These are phyloP conservation scores for Pseudococcus jackbeardsleyi DNA, from an alignment of 2,888 invertebrate species.

Conservation along the genomic window DNA sequence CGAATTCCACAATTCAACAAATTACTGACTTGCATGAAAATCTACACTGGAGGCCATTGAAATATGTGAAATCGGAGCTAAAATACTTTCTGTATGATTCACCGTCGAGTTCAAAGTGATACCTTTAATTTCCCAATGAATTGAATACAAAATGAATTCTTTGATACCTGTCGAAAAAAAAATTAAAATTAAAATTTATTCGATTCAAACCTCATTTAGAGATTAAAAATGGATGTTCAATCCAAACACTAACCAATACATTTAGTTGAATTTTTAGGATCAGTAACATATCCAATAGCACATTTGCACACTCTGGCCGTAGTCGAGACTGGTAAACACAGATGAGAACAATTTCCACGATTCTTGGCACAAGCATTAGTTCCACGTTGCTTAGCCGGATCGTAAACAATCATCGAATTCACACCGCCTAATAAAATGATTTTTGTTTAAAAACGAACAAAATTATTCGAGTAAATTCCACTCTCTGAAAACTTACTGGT, in stretches of 20 bases:
- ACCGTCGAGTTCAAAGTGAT: constrained; percentile 72
- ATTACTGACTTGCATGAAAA: constrained; percentile 74
- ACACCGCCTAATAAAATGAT: constrained; percentile 72
- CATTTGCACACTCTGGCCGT: constrained; percentile 79
- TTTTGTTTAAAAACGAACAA: not conserved
- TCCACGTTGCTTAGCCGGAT: constrained; percentile 76
- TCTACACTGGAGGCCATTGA: constrained; percentile 84
- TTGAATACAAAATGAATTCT: constrained; percentile 83
- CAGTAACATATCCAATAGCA: constrained; percentile 78
- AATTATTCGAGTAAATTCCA: not conserved
- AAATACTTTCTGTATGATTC: constrained; percentile 70
- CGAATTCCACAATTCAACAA: too few species aligned
- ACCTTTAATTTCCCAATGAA: constrained; percentile 83
- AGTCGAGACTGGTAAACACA: constrained; percentile 79
- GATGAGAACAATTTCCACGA: constrained; percentile 78
- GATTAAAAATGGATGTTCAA: too few species aligned
- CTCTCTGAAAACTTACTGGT: constrained; percentile 71
- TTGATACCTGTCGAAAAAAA: constrained; percentile 72
- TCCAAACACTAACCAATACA: constrained; percentile 71
- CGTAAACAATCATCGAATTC: constrained; percentile 79
- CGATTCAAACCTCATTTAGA: not conserved
- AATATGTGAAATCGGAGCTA: constrained; percentile 81
- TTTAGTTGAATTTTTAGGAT: constrained; percentile 73
- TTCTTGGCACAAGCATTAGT: constrained; percentile 74
- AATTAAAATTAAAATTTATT: constrained; percentile 6